A percentile compares a stretch with the other conserved stretches of the same genome.
Evolutionary conservation across 2,113 vertebrate genomes (phyloP).

Genomic region (Apeltes quadracus): DNA sequence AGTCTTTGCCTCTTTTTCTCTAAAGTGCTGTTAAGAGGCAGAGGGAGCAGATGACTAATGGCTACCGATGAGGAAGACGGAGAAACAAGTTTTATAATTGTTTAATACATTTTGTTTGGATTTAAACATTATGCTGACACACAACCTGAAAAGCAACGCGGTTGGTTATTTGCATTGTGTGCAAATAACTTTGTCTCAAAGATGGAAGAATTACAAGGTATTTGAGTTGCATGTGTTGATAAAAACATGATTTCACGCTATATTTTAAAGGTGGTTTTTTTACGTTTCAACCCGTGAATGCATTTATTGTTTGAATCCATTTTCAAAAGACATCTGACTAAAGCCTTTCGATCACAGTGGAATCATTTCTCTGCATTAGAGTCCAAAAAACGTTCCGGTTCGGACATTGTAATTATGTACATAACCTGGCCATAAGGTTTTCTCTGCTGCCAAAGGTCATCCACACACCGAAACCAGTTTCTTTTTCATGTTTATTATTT

Average conservation of each 20-base stretch:
- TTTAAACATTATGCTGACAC: conserved; percentile 23
- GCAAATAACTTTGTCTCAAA: conserved; percentile 14
- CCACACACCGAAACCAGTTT: not conserved
- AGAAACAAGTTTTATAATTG: conserved; percentile 67
- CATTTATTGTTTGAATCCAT: conserved; percentile 3
- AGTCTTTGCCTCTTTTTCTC: not conserved
- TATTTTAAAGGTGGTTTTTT: conserved; percentile 17
- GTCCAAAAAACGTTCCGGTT: conserved; percentile 14
- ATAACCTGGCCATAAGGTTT: conserved; percentile 36
- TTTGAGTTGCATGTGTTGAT: conserved; percentile 10
- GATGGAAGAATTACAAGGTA: not conserved
- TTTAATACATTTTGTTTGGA: conserved; percentile 60
- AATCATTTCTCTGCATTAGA: conserved; percentile 1
- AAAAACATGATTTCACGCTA: conserved; percentile 17
- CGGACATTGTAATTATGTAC: conserved; percentile 66
- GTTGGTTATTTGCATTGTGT: conserved; percentile 35
- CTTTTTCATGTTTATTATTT: conserved; percentile 19
- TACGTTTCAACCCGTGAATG: too few species aligned
- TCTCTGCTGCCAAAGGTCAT: conserved; percentile 34
- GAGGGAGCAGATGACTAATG: not conserved
- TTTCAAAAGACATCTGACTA: not conserved
- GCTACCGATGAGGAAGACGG: not conserved
- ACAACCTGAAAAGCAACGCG: conserved; percentile 8
- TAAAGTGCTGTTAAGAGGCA: not conserved
- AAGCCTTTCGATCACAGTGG: conserved; percentile 9